These are phyloP conservation scores for Streptopelia turtur DNA, from an alignment of 2,797 vertebrate genomes.

Conservation along the genomic window DNA sequence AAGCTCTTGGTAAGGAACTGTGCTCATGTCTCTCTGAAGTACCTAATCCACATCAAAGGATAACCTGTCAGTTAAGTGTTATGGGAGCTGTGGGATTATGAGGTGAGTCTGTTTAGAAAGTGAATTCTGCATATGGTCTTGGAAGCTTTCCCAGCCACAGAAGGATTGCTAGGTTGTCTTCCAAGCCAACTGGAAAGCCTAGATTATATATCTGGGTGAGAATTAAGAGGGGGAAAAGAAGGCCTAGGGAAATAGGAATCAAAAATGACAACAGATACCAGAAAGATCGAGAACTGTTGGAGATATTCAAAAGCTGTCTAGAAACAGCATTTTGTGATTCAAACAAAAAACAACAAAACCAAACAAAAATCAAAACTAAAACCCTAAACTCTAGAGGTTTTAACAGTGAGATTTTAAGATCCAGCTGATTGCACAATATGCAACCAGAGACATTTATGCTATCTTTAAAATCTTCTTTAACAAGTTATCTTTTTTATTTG, in stretches of 20 bases:
- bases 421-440: background rate
- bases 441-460: background rate
- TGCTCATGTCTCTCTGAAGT: background rate
- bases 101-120: background rate
- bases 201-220: background rate
- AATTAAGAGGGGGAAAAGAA: background rate
- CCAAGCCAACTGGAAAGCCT: background rate
- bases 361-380: background rate
- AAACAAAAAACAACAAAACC: background rate
- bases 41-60: background rate
- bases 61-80: background rate
- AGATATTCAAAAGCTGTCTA: background rate
- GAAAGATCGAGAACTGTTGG: background rate
- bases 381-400: background rate
- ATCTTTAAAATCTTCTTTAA: background rate
- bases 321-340: background rate
- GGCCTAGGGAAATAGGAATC: background rate
- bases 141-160: constrained; percentile 6
- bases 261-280: background rate
- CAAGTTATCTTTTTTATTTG: background rate
- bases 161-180: background rate
- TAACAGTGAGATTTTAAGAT: background rate
- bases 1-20: background rate
- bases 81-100: background rate
- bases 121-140: background rate